A percentile compares a stretch with the other conserved stretches of the same genome.
Conservation (phyloP, 1,140 invertebrate species). For the Gerris buenoi region DNA sequence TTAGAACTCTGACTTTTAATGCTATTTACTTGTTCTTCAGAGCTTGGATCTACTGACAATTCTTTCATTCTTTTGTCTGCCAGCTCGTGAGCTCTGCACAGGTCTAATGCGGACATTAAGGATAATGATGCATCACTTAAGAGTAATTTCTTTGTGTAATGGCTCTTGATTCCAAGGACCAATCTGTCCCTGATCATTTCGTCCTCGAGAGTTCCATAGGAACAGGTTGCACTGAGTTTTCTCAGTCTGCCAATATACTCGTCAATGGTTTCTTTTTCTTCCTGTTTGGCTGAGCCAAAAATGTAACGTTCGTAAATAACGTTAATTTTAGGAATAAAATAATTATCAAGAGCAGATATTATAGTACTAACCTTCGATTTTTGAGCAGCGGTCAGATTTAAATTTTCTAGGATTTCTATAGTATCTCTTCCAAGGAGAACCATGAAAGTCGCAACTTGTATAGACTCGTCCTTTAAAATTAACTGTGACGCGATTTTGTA, state of each 20-base stretch:
- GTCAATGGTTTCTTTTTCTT: slow-evolving; percentile 23
- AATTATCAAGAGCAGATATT: not conserved
- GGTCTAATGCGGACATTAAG: slow-evolving; percentile 22
- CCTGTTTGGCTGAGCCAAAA: slow-evolving; percentile 21
- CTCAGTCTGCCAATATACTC: slow-evolving; percentile 21
- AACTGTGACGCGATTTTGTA: not conserved
- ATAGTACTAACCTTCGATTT: not conserved
- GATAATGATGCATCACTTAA: slow-evolving; percentile 23
- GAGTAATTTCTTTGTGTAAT: slow-evolving; percentile 24
- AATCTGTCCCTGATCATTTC: slow-evolving; percentile 26
- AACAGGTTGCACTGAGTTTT: slow-evolving; percentile 20
- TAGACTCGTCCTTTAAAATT: not conserved
- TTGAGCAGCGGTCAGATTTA: not conserved
- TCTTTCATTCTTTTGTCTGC: slow-evolving; percentile 10
- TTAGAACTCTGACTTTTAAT: not conserved
- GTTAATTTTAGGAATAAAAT: slow-evolving; percentile 22
- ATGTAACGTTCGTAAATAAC: slow-evolving; percentile 21
- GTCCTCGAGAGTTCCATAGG: slow-evolving; percentile 22
- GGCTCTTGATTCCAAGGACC: slow-evolving; percentile 25
- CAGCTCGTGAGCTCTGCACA: slow-evolving; percentile 20
- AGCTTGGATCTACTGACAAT: not conserved
- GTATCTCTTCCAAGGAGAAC: not conserved
- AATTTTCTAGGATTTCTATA: not conserved
- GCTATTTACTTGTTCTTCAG: not conserved
- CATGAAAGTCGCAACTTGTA: not conserved